Evolutionary conservation across 2,888 invertebrate species (phyloP).

Genomic region (Julus scandinavius): DNA sequence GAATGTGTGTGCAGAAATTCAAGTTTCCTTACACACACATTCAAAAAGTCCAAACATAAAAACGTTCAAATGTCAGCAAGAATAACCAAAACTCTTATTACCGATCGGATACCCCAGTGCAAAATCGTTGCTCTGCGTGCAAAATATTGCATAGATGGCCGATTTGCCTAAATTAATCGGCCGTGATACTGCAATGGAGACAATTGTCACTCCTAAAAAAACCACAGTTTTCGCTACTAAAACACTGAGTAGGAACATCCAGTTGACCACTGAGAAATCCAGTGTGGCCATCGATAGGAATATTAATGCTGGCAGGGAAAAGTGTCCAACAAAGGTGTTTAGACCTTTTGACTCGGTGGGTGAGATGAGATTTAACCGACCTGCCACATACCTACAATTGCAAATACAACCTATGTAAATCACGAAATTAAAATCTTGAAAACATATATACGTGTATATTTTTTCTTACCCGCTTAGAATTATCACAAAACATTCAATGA

Average conservation of each 20-base stretch:
- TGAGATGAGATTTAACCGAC: constrained; percentile 82
- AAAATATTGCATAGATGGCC: constrained; percentile 92
- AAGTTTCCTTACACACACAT: neutral
- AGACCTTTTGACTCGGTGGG: constrained; percentile 88
- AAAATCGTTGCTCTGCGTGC: constrained; percentile 97
- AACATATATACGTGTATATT: neutral
- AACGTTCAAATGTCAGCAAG: neutral
- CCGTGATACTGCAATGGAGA: constrained; percentile 78
- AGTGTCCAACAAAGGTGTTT: constrained; percentile 91
- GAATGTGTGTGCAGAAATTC: neutral
- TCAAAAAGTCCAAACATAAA: neutral
- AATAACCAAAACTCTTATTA: constrained; percentile 66
- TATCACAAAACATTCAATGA: constrained; percentile 90
- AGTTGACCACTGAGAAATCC: constrained; percentile 84
- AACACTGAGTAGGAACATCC: constrained; percentile 89
- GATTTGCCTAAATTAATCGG: constrained; percentile 85
- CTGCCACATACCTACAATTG: constrained; percentile 80
- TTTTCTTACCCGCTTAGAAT: constrained; percentile 83
- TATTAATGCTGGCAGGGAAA: constrained; percentile 90
- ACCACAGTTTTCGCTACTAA: constrained; percentile 85
- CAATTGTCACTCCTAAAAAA: constrained; percentile 80
- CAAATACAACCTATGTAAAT: neutral
- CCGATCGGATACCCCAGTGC: constrained; percentile 95
- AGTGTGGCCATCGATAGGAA: constrained; percentile 88
- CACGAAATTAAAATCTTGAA: neutral